Conservation (phyloP, 2,113 vertebrate species). For the Takifugu bimaculatus region DNA sequence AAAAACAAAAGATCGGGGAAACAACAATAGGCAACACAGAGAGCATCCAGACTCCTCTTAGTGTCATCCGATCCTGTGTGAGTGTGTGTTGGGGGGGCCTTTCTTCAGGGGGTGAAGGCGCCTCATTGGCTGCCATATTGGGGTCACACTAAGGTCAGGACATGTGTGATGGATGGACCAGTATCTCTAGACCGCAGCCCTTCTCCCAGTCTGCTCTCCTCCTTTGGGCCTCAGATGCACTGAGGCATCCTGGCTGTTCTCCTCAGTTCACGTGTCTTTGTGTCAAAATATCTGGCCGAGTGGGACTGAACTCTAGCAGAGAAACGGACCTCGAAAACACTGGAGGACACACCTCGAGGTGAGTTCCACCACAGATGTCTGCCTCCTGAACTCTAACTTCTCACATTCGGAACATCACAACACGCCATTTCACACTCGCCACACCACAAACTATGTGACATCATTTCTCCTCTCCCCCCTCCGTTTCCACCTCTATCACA, state of each 20-base stretch:
- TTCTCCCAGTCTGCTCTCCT: constrained; percentile 38
- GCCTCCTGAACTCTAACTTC: constrained; percentile 19
- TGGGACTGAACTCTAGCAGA: constrained; percentile 11
- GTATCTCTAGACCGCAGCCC: constrained; percentile 51
- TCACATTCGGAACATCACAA: constrained; percentile 11
- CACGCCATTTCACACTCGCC: constrained; percentile 5
- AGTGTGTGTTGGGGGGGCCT: constrained; percentile 3
- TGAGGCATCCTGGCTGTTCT: constrained; percentile 26
- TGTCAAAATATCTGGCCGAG: neutral
- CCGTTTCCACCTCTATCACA: constrained; percentile 59
- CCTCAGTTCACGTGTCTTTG: constrained; percentile 39
- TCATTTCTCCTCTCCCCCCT: constrained; percentile 48
- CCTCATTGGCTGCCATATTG: constrained; percentile 70
- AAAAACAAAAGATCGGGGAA: constrained; percentile 59
- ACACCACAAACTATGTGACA: constrained; percentile 38
- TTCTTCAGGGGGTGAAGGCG: constrained; percentile 47
- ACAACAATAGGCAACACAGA: constrained; percentile 61
- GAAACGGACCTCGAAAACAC: constrained; percentile 31
- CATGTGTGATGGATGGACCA: constrained; percentile 76
- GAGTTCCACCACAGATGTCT: constrained; percentile 45
- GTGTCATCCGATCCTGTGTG: constrained; percentile 58
- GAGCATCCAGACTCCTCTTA: constrained; percentile 56
- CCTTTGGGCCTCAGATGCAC: constrained; percentile 54
- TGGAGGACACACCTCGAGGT: constrained; percentile 42
- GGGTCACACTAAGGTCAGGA: constrained; percentile 71